Base-by-base conservation (phyloP, 2,797 vertebrate genomes). In the Anniella stebbinsi region DNA sequence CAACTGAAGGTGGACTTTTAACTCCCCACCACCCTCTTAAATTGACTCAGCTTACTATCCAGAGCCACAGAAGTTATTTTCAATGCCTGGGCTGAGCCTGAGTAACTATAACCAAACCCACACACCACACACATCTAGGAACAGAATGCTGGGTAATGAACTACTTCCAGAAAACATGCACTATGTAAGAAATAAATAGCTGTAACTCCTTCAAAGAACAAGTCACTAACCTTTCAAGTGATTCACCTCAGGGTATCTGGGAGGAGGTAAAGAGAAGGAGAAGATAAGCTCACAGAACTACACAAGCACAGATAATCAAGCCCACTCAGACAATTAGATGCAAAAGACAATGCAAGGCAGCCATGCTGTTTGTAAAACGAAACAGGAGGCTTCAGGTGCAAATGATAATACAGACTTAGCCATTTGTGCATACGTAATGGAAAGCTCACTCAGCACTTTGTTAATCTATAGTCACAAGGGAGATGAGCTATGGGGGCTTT, bases 71-170 rank as follows among this genome's bases (percentile, higher is more conserved):
- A 17, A 25, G 12, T 2, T 78, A 66, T 78, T 78, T 87, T 67
- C 38, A 33, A 45, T 87, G 23, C 23, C 33, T 33, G 33, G 21
- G 12, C 60, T n/a, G 63, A 66, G 21, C 30, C 21, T 81, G 21
- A 63, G 21, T 77, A 77, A 76, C 38, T 77, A 77, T 66, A 87
- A 87, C 21, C 85, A 77, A 25, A 17, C 15, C 21, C 57, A 41
- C 28, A 41, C 77, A 78, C 21, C 57, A 41, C 28, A 41, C 77
- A 78, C 30, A 73, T 86, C 21, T 80, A 80, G n/a, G 76, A 80
- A 80, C 66, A 88, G 77, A n/a, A 88, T 80, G 36, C 25, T 51
- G 36, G 23, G 33, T 78, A 87, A 67, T 69, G 18, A 72, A 85
- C 6, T 75, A 86, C 70, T 86, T 63, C 60, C 60, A 63, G 60